Evolutionary conservation across 2,797 vertebrate species (phyloP).

Genomic region (Chrysolophus pictus): DNA sequence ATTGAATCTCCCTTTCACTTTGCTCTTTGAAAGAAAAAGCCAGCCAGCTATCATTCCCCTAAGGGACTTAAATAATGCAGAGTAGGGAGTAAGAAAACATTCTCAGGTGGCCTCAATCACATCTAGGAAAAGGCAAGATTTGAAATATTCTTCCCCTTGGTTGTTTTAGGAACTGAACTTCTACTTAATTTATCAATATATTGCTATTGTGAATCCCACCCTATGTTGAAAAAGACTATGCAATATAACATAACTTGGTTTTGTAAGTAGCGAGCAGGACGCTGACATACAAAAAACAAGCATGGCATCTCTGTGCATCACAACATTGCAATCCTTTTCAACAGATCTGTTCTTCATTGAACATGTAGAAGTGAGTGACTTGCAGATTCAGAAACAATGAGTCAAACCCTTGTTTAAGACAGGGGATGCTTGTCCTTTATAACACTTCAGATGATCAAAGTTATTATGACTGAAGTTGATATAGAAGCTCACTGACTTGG

Average conservation of each 20-base stretch:
- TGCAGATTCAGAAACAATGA: not conserved
- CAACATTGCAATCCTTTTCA: not conserved
- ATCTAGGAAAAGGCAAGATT: not conserved
- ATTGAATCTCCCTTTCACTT: not conserved
- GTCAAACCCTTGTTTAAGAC: not conserved
- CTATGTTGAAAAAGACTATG: rapidly evolving
- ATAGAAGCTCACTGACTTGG: not conserved
- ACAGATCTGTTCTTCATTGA: not conserved
- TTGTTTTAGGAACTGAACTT: not conserved
- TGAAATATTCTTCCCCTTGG: not conserved
- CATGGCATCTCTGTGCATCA: not conserved
- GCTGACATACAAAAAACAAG: not conserved
- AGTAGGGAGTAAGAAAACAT: not conserved
- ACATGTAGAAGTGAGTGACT: rapidly evolving
- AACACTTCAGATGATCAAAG: not conserved
- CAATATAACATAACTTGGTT: not conserved
- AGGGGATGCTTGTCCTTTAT: not conserved
- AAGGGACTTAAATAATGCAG: not conserved
- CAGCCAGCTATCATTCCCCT: not conserved
- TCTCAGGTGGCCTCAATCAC: not conserved
- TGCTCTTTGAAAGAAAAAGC: not conserved
- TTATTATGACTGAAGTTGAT: not conserved
- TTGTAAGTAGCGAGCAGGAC: not conserved
- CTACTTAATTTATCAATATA: not conserved
- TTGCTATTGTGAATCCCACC: not conserved